Base-by-base conservation (phyloP, 2,888 invertebrate species). In the Pristionchus fissidentatus region DNA sequence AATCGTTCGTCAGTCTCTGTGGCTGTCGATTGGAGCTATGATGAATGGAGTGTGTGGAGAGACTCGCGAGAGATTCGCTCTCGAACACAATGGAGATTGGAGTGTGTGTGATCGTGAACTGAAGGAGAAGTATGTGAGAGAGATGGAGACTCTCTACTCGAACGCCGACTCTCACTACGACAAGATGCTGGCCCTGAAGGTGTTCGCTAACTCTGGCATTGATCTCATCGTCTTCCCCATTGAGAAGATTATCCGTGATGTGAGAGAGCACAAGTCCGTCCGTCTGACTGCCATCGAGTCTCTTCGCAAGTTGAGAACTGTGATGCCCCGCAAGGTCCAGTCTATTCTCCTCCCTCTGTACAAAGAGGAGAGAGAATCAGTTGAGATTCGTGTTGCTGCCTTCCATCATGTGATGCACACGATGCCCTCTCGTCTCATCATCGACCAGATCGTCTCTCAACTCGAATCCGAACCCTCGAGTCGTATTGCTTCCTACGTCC, bases 191-290 rank as follows among this genome's bases (percentile, higher is more conserved):
- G 87, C 86, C 81, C 87, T 92, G 78, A 91, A 91, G 86, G 86
- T 90, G 41, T 66, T 92, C 70, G 89, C 88, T 84, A 92, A 92
- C 86, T 90, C 91, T 62, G 92, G 89, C 84, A 84, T 91, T 78
- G 90, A 90, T 83, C 79, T 85, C 75, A 83, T 87, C 78, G 85
- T 91, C 77, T 83, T 84, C 83, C 87, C 87, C 80, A 87, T 92
- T 83, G 90, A 92, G 87, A 89, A 89, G 84, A 91, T 92, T 86
- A 89, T 91, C 87, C 62, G 84, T 81, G 87, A 90, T 88, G 73
- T 83, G 66, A 43, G 82, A 38, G 83, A 87, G 60, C 84, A 88
- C 73, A 87, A 85, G 80, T 82, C 87, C 70, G 85, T 90, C 86
- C 89, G 91, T 52, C 46, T 85, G 52, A 85, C 89, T 79, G 92